Conservation (phyloP, 1,140 invertebrate species). For the Drosophila athabasca region DNA sequence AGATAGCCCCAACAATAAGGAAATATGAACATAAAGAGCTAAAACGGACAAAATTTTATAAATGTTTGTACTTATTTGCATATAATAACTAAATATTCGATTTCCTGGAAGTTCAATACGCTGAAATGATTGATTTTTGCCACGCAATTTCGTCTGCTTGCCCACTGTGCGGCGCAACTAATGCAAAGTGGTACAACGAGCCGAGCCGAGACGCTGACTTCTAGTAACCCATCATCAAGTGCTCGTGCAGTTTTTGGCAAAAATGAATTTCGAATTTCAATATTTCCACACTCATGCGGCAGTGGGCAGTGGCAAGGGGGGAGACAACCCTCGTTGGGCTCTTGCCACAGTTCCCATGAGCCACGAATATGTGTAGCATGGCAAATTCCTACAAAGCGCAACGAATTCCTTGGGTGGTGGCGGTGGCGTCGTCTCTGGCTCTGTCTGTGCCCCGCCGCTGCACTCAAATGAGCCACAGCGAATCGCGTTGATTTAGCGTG, state of each 20-base stretch:
- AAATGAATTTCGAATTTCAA: slow-evolving; percentile 82
- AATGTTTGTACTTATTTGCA: no score
- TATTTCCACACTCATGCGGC: slow-evolving; percentile 52
- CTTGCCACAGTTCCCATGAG: slow-evolving; percentile 64
- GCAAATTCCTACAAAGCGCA: slow-evolving; percentile 75
- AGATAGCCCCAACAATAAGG: no score
- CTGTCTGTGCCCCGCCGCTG: slow-evolving; percentile 53
- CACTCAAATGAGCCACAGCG: slow-evolving; percentile 76
- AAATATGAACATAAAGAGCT: no score
- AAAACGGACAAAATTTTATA: no score
- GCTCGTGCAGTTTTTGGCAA: slow-evolving; percentile 40
- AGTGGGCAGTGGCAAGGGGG: background rate
- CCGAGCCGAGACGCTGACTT: slow-evolving; percentile 2
- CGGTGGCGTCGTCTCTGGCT: slow-evolving; percentile 7
- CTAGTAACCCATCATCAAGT: slow-evolving; percentile 51
- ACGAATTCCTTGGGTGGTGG: slow-evolving; percentile 70
- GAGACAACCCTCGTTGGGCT: slow-evolving; percentile 19
- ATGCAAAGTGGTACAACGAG: slow-evolving; percentile 30
- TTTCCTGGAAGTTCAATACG: no score
- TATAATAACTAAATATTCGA: no score
- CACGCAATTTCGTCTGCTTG: no score
- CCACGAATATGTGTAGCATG: slow-evolving; percentile 70
- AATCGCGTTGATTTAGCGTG: slow-evolving; percentile 78
- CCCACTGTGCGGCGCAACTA: slow-evolving; percentile 40
- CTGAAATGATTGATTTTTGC: no score